These are phyloP conservation scores for Salarias fasciatus DNA, from an alignment of 2,797 vertebrate species.

Conservation along the genomic window DNA sequence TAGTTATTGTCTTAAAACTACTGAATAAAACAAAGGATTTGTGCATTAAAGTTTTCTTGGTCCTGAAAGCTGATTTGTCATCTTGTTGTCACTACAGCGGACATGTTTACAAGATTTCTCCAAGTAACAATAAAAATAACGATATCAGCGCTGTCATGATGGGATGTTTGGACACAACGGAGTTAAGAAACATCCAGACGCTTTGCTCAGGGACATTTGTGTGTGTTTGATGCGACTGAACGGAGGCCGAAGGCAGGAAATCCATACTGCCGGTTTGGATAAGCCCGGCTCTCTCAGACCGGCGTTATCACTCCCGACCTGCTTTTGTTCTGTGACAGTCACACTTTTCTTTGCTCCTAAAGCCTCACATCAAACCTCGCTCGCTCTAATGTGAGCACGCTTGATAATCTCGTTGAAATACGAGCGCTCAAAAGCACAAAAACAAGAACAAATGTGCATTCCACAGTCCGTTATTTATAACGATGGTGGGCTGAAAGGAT, in stretches of 20 bases:
- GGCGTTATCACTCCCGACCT: slow-evolving; percentile 75
- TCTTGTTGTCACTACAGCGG: no score
- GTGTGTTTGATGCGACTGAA: slow-evolving; percentile 56
- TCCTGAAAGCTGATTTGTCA: no score
- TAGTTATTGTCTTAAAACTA: no score
- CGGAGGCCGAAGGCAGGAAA: slow-evolving; percentile 78
- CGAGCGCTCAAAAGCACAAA: slow-evolving; percentile 11
- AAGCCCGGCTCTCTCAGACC: slow-evolving; percentile 73
- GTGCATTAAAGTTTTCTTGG: no score
- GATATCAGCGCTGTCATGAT: no score
- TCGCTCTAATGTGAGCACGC: not conserved
- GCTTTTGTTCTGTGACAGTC: slow-evolving; percentile 74
- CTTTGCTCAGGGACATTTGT: not conserved
- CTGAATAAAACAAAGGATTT: no score
- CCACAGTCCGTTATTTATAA: slow-evolving; percentile 54
- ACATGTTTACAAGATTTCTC: no score
- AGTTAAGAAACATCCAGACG: not conserved
- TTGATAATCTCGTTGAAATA: not conserved
- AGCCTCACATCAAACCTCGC: not conserved
- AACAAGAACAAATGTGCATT: slow-evolving; percentile 36
- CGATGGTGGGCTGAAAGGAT: slow-evolving; percentile 21
- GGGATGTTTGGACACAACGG: not conserved
- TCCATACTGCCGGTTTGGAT: slow-evolving; percentile 73
- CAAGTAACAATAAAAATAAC: no score
- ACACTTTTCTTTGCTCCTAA: slow-evolving; percentile 66